Base-by-base conservation (phyloP, 2,113 vertebrate genomes). In the Loxodonta africana region DNA sequence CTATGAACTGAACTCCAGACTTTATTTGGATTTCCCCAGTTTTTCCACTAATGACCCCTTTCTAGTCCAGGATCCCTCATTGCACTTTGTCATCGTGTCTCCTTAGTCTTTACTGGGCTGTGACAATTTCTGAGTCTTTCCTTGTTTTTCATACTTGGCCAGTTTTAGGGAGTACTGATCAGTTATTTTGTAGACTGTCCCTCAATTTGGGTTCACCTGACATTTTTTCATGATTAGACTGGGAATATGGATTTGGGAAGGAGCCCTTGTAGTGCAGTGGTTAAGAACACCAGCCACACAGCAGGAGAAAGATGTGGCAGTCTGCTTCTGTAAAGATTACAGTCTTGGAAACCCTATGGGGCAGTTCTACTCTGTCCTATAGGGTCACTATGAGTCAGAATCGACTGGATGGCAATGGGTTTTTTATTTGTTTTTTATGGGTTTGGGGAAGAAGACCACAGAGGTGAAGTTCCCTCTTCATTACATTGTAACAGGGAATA, bases 1-100 rank as follows among this genome's bases (percentile, higher is more conserved):
- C 41, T 88, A 2, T 67, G 60, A 87, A 87, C 33, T 62, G n/a
- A 84, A 81, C 17, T 60, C 65, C 76, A 63, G 14, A 53, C 25
- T 93, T 91, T 48, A 83, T 90, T 65, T 95, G 48, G 15, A 67
- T 90, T 94, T 77, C 37, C 76, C 81, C 20, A 67, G 8, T 51
- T 80, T 93, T 83, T 33, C 77, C 77, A 71, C 71, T 84, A 30
- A 51, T 76, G 21, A 53, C 76, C 76, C 80, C 69, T 71, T 95
- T 71, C 33, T 73, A 26, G 85, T 83, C 25, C 18, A 86, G 63
- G 21, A 80, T 78, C 9, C 17, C n/a, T 8, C n/a, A 15, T 48
- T 92, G 11, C 53, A 51, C 82, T 95, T 84, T 73, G 23, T 83
- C 26, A 51, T 28, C 33, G 3, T 25, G 48, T 74, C 62, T 83